Evolutionary conservation across 2,888 invertebrate species (phyloP).

Genomic region (Diploptera punctata): DNA sequence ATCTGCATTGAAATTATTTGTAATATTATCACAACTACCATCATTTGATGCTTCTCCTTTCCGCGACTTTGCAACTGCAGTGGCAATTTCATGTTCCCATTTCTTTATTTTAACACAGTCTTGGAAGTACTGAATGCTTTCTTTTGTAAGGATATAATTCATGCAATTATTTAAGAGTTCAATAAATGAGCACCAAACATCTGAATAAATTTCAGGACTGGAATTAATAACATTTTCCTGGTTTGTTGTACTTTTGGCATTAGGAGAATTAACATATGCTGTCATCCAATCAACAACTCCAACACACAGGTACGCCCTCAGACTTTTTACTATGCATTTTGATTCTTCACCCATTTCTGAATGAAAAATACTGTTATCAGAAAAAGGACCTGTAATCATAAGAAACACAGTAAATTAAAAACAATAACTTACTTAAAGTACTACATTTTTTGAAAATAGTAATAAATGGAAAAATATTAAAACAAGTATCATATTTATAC

Average conservation of each 20-base stretch:
- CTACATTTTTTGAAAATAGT: too few species aligned
- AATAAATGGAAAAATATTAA: too few species aligned
- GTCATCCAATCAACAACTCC: not conserved
- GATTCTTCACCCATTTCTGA: not conserved
- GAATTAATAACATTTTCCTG: not conserved
- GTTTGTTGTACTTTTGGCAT: not conserved
- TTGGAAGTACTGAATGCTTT: constrained; percentile 22
- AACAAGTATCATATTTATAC: too few species aligned
- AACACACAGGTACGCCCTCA: not conserved
- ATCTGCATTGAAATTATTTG: not conserved
- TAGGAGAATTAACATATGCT: not conserved
- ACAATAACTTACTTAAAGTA: too few species aligned
- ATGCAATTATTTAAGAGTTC: constrained; percentile 5
- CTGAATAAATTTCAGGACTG: not conserved
- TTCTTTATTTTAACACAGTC: constrained; percentile 31
- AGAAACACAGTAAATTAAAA: too few species aligned
- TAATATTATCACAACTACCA: not conserved
- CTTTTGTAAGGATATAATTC: not conserved
- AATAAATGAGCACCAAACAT: not conserved
- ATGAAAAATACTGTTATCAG: not conserved
- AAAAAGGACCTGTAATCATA: not conserved
- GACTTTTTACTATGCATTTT: not conserved
- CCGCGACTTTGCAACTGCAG: not conserved
- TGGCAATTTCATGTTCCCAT: constrained; percentile 27
- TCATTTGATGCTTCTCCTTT: not conserved